Conservation (phyloP, 2,113 vertebrate genomes). For the Laterallus jamaicensis region DNA sequence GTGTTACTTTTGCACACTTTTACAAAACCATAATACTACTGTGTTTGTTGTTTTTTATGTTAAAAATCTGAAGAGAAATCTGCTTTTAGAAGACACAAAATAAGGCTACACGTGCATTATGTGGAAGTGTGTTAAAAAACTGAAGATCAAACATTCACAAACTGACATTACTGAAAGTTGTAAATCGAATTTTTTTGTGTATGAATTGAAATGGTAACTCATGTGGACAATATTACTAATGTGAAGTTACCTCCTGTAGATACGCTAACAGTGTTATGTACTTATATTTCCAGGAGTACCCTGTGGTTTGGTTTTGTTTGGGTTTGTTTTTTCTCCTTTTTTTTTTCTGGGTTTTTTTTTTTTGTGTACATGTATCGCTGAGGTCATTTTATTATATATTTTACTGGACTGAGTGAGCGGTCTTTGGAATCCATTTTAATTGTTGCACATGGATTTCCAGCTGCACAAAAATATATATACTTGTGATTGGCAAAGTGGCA, state of each 20-base stretch:
- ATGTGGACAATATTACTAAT: slow-evolving; percentile 70
- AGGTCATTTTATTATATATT: slow-evolving; percentile 75
- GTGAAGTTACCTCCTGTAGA: slow-evolving; percentile 80
- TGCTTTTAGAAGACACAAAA: slow-evolving; percentile 60
- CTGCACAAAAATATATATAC: slow-evolving; percentile 81
- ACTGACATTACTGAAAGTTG: slow-evolving; percentile 68
- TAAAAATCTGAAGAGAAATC: slow-evolving; percentile 55
- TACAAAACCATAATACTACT: slow-evolving; percentile 76
- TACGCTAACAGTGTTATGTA: slow-evolving; percentile 81
- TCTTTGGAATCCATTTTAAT: slow-evolving; percentile 80
- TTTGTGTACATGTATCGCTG: slow-evolving; percentile 75
- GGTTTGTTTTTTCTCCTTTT: background rate
- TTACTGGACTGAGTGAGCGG: slow-evolving; percentile 81
- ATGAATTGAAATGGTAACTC: slow-evolving; percentile 71
- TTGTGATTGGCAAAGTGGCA: slow-evolving; percentile 81
- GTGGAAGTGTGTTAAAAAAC: slow-evolving; percentile 55
- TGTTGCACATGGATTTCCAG: slow-evolving; percentile 81
- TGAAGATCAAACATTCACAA: slow-evolving; percentile 68
- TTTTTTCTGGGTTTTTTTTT: background rate
- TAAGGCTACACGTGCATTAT: slow-evolving; percentile 34
- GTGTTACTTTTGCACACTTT: slow-evolving; percentile 76
- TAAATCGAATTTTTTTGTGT: slow-evolving; percentile 69
- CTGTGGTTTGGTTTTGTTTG: slow-evolving; percentile 69
- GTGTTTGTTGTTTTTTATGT: slow-evolving; percentile 64
- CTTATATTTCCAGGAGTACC: slow-evolving; percentile 76